These are phyloP conservation scores for Bettongia penicillata DNA, from an alignment of 2,113 vertebrate species.

Conservation along the genomic window DNA sequence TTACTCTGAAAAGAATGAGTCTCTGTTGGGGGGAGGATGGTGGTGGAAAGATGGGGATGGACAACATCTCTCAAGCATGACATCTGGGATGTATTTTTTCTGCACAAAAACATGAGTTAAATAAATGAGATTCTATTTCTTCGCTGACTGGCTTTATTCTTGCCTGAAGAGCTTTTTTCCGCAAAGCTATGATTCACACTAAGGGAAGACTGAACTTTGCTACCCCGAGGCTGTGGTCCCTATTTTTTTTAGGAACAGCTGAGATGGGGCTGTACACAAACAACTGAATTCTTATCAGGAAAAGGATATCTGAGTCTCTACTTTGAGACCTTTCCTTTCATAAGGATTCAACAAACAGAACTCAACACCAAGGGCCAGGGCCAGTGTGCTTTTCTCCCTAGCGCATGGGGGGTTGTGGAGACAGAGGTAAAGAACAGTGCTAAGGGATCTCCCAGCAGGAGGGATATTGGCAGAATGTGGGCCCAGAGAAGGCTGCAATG, in stretches of 20 bases:
- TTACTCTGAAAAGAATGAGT: neutral
- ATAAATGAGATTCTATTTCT: neutral
- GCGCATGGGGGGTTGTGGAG: neutral
- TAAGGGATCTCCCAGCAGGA: neutral
- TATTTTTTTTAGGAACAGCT: neutral
- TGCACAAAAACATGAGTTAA: neutral
- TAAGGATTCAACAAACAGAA: no score
- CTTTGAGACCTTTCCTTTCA: neutral
- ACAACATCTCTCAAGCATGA: neutral
- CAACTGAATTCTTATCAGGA: no score
- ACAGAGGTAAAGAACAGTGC: neutral
- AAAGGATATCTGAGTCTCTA: neutral
- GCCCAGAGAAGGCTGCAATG: neutral
- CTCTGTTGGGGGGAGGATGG: neutral
- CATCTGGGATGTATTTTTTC: neutral
- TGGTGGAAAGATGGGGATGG: neutral
- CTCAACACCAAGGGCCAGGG: neutral
- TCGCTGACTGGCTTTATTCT: neutral
- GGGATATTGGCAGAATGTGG: neutral
- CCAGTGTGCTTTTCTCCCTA: neutral
- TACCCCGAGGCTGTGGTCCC: neutral
- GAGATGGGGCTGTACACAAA: no score
- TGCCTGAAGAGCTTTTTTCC: fast-evolving
- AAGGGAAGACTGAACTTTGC: no score
- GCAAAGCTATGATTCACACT: no score